phyloP scores from a whole-genome alignment of 1,140 invertebrate genomes.

The Paraescarpia echinospica region DNA sequence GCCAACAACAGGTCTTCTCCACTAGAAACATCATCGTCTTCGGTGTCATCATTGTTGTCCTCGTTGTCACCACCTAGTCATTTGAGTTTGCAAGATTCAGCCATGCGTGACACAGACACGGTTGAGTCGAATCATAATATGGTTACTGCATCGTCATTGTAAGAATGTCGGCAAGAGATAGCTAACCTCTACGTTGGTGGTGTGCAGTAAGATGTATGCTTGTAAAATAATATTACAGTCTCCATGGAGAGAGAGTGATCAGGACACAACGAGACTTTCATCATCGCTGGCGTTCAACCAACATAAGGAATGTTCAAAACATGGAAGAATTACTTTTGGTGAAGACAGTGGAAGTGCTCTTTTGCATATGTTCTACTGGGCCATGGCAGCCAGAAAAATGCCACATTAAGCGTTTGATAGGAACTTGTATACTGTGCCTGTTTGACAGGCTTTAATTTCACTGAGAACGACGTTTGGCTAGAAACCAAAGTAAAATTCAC shows the following conservation, averaged over 20 bases:
- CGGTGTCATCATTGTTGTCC: not conserved
- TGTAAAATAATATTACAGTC: not conserved
- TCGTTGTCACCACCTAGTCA: not conserved
- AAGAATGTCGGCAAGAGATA: not conserved
- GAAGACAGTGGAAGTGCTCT: not conserved
- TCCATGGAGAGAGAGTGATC: not conserved
- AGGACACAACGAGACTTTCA: not conserved
- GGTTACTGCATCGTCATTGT: not conserved
- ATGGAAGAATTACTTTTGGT: not conserved
- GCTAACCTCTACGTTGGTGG: not conserved
- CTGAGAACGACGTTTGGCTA: not conserved
- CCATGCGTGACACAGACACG: not conserved
- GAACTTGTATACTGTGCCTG: not conserved
- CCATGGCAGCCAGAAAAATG: slow-evolving; percentile 3
- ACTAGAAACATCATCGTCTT: not conserved
- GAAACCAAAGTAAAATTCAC: not conserved
- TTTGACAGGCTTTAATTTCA: not conserved
- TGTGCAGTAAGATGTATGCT: not conserved
- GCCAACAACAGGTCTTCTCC: not conserved
- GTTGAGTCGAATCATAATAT: not conserved
- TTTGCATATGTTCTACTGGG: not conserved
- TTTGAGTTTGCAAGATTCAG: not conserved
- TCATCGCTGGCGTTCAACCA: not conserved
- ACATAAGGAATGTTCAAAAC: not conserved
- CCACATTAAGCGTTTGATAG: not conserved